phyloP scores from a whole-genome alignment of 2,888 invertebrate genomes.

The Tetrapedia diversipes region DNA sequence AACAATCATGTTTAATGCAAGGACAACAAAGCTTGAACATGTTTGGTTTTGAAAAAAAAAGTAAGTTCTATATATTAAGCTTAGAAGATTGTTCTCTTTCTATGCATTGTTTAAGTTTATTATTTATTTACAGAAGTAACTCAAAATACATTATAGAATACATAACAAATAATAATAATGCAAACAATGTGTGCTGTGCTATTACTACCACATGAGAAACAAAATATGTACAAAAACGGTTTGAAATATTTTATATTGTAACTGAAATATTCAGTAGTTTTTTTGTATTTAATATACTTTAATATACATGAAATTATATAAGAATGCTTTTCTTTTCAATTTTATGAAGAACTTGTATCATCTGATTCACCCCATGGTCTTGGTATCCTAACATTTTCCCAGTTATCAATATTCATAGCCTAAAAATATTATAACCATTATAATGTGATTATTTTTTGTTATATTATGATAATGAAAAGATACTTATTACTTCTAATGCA shows the following conservation, averaged over 20 bases:
- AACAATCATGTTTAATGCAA: constrained; percentile 78
- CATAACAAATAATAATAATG: background rate
- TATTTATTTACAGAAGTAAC: constrained; percentile 25
- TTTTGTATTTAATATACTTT: background rate
- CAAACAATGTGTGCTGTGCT: background rate
- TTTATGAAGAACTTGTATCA: too few species aligned
- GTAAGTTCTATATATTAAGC: constrained; percentile 30
- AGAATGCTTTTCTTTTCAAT: too few species aligned
- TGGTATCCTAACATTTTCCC: constrained; percentile 93
- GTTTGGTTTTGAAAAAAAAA: constrained; percentile 86
- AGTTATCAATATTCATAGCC: constrained; percentile 89
- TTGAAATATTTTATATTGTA: background rate
- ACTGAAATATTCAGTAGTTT: too few species aligned
- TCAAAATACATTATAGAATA: constrained; percentile 5
- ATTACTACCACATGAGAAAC: background rate
- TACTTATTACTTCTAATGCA: too few species aligned
- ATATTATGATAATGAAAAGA: too few species aligned
- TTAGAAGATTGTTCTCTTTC: background rate
- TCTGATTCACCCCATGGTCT: constrained; percentile 91
- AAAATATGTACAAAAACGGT: background rate
- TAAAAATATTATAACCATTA: constrained; percentile 48
- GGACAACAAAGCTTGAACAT: constrained; percentile 87
- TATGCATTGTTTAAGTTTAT: background rate
- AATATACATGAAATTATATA: too few species aligned
- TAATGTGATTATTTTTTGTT: background rate